A percentile compares a stretch with the other conserved stretches of the same genome.
phyloP scores from a whole-genome alignment of 2,797 vertebrate genomes.

The Galagoides demidoff region DNA sequence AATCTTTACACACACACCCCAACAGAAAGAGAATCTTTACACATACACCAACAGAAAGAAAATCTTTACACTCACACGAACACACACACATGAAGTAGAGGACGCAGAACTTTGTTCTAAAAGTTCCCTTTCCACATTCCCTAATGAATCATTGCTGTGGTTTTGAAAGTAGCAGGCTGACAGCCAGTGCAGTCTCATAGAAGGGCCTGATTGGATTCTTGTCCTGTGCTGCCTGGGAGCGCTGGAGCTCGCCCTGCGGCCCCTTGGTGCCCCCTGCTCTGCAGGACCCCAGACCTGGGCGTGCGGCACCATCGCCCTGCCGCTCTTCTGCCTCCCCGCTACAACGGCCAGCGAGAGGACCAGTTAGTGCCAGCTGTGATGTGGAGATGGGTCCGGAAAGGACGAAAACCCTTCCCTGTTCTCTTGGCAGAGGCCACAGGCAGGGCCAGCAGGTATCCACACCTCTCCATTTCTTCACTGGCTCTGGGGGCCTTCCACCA shows the following conservation, averaged over 20 bases:
- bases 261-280: no score
- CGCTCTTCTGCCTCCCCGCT: not conserved
- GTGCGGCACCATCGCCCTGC: not conserved
- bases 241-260: not conserved
- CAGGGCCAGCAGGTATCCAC: constrained; percentile 36
- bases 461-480: constrained; percentile 37
- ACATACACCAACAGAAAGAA: not conserved
- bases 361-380: constrained; percentile 68
- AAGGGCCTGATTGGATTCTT: rapidly evolving
- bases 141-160: not conserved
- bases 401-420: not conserved
- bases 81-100: not conserved
- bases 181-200: not conserved
- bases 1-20: not conserved
- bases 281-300: not conserved
- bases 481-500: not conserved
- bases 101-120: not conserved
- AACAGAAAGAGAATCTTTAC: not conserved
- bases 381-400: not conserved
- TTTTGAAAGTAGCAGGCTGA: constrained; percentile 55
- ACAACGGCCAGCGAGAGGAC: not conserved
- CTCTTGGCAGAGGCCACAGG: constrained; percentile 59
- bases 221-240: rapidly evolving
- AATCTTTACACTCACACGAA: not conserved
- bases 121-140: not conserved